Evolutionary conservation across 2,113 vertebrate genomes (phyloP), one percentile per base, ranked within the genome.

Genomic region (Propithecus coquereli): DNA sequence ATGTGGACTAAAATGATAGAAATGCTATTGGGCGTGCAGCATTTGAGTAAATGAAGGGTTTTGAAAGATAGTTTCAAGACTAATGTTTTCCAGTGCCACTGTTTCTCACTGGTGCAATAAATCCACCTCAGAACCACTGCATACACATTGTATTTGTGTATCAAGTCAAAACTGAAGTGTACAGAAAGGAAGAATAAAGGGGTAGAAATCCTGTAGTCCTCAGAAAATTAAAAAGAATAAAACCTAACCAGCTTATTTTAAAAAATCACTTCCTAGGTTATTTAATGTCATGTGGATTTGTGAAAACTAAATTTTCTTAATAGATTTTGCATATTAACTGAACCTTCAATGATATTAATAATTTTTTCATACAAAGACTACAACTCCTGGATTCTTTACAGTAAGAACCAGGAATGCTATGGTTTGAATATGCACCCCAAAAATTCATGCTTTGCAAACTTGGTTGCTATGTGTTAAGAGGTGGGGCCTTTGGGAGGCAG

Each of bases 11-110:
- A 86, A 94, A 91, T 91, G 13, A 54, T 5, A 61, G 40, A 91
- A 61, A 76, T 76, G 59, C 80, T 91, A 12, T 59, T 81, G 70
- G 25, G 8, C 22, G 96, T 92, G n/a, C 66, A 91, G 27, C 52
- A 92, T 77, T 74, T 91, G 63, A 83, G 52, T n/a, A 91, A 94
- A 73, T 47, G 14, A 89, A 94, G 63, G n/a, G 73, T 50, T 91
- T 89, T 82, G 43, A 94, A 93, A 91, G 80, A 59, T 20, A 65
- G 57, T 94, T 96, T 93, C 32, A 95, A 93, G 63, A 63, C 45
- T 77, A 86, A 93, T 90, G 43, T 92, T 94, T 96, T 87, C 82
- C 68, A 92, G 50, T 50, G 63, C 32, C 45, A 65, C 40, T 86
- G 18, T 86, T 96, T 95, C 77, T 86, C n/a, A 45, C 32, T 86